phyloP scores from a whole-genome alignment of 2,888 invertebrate species.

The Petrophora chlorosata region DNA sequence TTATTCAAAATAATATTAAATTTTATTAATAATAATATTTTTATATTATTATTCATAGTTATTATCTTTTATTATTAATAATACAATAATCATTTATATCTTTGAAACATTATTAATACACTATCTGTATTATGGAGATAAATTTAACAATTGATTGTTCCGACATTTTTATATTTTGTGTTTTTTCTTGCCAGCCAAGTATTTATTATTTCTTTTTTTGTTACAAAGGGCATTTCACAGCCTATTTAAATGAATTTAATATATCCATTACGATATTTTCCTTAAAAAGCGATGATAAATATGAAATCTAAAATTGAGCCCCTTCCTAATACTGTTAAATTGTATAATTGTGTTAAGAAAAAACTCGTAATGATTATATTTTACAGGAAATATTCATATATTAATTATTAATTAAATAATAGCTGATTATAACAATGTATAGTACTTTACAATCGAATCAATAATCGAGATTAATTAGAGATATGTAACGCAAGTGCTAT shows the following conservation, averaged over 20 bases:
- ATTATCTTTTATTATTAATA: too few relatives aligned
- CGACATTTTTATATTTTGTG: background rate
- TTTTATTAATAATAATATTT: too few relatives aligned
- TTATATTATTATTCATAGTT: too few relatives aligned
- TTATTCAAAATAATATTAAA: too few relatives aligned
- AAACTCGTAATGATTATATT: background rate
- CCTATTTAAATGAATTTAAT: constrained; percentile 1
- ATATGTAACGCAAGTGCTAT: constrained; percentile 15
- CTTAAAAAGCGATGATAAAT: background rate
- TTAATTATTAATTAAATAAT: background rate
- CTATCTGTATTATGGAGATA: too few relatives aligned
- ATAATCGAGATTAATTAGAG: constrained; percentile 1
- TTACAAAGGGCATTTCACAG: constrained; percentile 12
- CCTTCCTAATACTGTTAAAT: background rate
- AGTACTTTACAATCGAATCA: background rate
- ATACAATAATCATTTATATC: too few relatives aligned
- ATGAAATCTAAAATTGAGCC: background rate
- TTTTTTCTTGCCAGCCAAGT: background rate
- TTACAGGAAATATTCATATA: background rate
- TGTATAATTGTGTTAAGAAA: background rate
- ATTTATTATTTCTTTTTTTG: constrained; percentile 2
- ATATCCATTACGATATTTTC: background rate
- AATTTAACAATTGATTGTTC: background rate
- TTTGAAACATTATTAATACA: too few relatives aligned
- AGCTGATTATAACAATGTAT: constrained; percentile 1